Conservation (phyloP, 2,113 vertebrate genomes). For the Aix galericulata region DNA sequence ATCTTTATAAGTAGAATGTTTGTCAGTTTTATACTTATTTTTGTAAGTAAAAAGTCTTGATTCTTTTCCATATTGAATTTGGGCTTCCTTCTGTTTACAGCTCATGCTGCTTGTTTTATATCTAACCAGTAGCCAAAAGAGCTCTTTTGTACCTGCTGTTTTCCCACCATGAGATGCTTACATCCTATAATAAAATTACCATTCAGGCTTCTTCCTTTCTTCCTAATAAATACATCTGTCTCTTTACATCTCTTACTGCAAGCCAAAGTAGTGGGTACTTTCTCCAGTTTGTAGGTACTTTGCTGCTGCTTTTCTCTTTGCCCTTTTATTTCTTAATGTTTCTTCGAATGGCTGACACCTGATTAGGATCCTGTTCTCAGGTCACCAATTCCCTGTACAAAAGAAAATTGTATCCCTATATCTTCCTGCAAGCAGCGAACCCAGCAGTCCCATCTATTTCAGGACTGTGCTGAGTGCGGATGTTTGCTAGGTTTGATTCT, state of each 20-base stretch:
- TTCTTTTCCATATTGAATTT: rapidly evolving
- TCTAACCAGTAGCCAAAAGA: not conserved
- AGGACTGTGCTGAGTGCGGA: not conserved
- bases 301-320: not conserved
- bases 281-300: not conserved
- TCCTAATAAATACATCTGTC: not conserved
- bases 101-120: not conserved
- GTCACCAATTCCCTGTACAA: not conserved
- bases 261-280: not conserved
- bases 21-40: no score
- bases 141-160: not conserved
- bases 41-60: not conserved
- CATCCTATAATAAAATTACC: not conserved
- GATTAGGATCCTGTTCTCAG: not conserved
- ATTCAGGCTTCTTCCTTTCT: not conserved
- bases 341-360: not conserved
- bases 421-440: not conserved
- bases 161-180: not conserved
- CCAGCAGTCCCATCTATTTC: not conserved
- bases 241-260: not conserved
- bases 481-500: not conserved
- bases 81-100: not conserved
- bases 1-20: no score
- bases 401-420: not conserved
- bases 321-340: not conserved